Conservation (phyloP, 2,888 invertebrate genomes). For the Drosophila merina region DNA sequence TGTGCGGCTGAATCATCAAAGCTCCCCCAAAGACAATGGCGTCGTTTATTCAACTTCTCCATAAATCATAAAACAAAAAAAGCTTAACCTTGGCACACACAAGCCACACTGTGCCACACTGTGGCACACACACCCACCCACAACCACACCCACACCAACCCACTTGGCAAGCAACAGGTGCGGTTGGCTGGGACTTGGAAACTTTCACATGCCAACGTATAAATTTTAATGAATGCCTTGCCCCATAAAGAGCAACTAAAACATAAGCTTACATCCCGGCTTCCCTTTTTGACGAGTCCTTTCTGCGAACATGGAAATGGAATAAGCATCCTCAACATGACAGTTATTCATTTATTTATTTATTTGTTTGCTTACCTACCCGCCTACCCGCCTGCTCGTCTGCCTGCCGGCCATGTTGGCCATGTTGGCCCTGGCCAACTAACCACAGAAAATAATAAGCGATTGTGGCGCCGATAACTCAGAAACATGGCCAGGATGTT, state of each 20-base stretch:
- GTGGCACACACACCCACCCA: constrained; percentile 42
- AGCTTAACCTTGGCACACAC: constrained; percentile 53
- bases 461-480: constrained; percentile 55
- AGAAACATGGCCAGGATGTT: constrained; percentile 44
- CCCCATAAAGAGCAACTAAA: constrained; percentile 42
- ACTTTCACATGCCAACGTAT: constrained; percentile 51
- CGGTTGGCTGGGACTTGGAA: constrained; percentile 36
- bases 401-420: neutral
- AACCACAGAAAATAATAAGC: constrained; percentile 54
- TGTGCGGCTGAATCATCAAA: constrained; percentile 27
- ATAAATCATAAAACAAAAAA: constrained; percentile 45
- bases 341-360: constrained; percentile 63
- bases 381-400: neutral
- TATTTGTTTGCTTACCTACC: constrained; percentile 33
- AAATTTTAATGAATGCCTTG: constrained; percentile 47
- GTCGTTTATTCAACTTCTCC: constrained; percentile 23
- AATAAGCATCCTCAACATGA: constrained; percentile 60
- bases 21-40: constrained; percentile 13
- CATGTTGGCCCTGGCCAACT: constrained; percentile 49
- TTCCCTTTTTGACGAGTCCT: constrained; percentile 44
- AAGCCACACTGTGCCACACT: constrained; percentile 13
- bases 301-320: constrained; percentile 53
- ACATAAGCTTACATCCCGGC: constrained; percentile 47
- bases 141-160: constrained; percentile 7
- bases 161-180: constrained; percentile 64